Conservation (phyloP, 2,113 vertebrate species). For the human (Homo sapiens) region GRCh38 chr4:72323001-72323500, state of each 20-base stretch:
- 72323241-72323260: background rate
- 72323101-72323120: background rate
- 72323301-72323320: background rate
- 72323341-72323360: background rate
- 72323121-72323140: background rate
- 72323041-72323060: slow-evolving; percentile 98
- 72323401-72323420: background rate
- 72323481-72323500: background rate
- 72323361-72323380: background rate
- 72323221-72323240: background rate
- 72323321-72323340: background rate
- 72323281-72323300: background rate
- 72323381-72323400: background rate
- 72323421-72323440: background rate
- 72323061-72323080: slow-evolving; percentile 94
- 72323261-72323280: background rate
- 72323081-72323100: slow-evolving; percentile 99
- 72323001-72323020: slow-evolving; percentile 89
- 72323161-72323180: background rate
- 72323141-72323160: background rate
- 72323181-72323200: background rate
- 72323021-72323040: slow-evolving; percentile 99
- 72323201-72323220: background rate
- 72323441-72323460: background rate
- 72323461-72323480: fast-evolving